Evolutionary conservation across 1,140 invertebrate species (phyloP).

Genomic region (Vanessa atalanta): DNA sequence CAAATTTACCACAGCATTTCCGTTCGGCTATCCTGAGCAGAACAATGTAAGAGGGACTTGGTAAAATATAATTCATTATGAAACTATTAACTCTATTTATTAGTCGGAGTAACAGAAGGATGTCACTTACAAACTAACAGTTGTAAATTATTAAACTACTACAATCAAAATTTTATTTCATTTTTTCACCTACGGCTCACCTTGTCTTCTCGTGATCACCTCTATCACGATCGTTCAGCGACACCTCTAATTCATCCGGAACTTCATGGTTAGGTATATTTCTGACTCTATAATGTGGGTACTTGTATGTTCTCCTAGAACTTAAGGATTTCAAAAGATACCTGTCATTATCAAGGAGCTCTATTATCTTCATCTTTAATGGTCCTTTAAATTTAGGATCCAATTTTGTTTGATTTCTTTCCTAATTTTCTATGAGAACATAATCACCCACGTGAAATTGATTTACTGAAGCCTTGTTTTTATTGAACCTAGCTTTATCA

Average conservation of each 20-base stretch:
- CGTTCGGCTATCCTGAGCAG: slow-evolving; percentile 2
- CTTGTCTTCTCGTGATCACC: too few species aligned
- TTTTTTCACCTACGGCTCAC: too few species aligned
- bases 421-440: slow-evolving; percentile 56
- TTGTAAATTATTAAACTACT: too few species aligned
- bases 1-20: background rate
- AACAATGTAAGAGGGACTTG: background rate
- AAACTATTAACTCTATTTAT: too few species aligned
- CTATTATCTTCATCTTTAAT: slow-evolving; percentile 48
- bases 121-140: too few species aligned
- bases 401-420: slow-evolving; percentile 59
- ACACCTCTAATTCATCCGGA: slow-evolving; percentile 17
- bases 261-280: slow-evolving; percentile 36
- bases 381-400: slow-evolving; percentile 57
- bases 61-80: too few species aligned
- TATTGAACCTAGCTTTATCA: slow-evolving; percentile 55
- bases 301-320: slow-evolving; percentile 46
- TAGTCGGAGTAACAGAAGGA: too few species aligned
- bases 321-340: slow-evolving; percentile 42
- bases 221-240: too few species aligned
- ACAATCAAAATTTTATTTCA: too few species aligned
- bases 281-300: slow-evolving; percentile 48
- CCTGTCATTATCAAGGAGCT: slow-evolving; percentile 47
- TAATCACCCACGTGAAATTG: slow-evolving; percentile 38
- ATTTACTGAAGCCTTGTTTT: slow-evolving; percentile 29